Evolutionary conservation across 2,888 invertebrate species (phyloP), one percentile per base, ranked within the genome.

Genomic region (Nycteola revayana): DNA sequence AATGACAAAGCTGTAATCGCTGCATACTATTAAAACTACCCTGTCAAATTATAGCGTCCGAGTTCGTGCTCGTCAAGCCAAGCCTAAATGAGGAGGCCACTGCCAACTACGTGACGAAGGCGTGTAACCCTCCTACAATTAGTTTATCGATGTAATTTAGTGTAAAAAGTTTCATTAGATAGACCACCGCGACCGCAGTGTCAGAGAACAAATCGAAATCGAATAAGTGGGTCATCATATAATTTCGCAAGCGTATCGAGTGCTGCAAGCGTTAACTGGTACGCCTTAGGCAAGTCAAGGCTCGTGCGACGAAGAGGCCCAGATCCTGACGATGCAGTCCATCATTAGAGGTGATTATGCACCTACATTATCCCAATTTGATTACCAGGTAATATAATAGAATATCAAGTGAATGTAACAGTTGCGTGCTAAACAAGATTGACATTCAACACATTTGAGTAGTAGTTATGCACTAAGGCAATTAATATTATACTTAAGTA

Each of bases 211-310:
- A 78, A 85, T 82, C 70, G 83, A 85, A 86, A 80, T 81, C 79
- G 68, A 58, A 74, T 72, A 84, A 86, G 82, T 86, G 75, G 86
- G 86, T 80, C 87, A 82, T 85, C 81, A 82, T 78, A 83, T 75
- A 78, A 86, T 88, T 86, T 88, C 84, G 83, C 83, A 87, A 86
- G 75, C 79, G 76, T 82, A 85, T 81, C 76, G 83, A 85, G 77
- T 83, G 82, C 82, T 73, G 83, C 82, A 82, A 85, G 81, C 81
- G 76, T 81, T 71, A 80, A 84, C 83, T 84, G 77, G 83, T 82
- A 78, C 77, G 77, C 73, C 62, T 50, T 75, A 74, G 75, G 71
- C 81, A 59, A 85, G 77, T 84, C 87, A 86, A 85, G 87, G 84
- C 75, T 74, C 62, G 60, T 42, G 49, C 55, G 49, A 60, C 66